Evolutionary conservation across 2,113 vertebrate species (phyloP).

Genomic region (Oceanites oceanicus): DNA sequence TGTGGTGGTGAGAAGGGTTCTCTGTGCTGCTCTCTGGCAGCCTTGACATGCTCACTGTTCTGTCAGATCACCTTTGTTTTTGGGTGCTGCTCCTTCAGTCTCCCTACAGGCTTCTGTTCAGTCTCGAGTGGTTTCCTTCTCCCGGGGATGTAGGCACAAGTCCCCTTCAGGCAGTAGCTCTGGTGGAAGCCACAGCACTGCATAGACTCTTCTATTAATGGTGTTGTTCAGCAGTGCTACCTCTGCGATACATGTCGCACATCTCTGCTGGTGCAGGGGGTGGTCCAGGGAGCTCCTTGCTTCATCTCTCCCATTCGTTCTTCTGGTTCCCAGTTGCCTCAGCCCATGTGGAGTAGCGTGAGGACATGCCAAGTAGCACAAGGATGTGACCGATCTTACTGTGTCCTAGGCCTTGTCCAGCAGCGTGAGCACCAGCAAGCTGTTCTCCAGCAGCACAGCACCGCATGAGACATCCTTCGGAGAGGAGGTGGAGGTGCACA

Average conservation of each 20-base stretch:
- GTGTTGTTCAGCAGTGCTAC: neutral
- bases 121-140: neutral
- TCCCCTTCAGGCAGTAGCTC: neutral
- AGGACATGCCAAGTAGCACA: accelerated
- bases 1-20: accelerated
- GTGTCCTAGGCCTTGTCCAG: slow-evolving; percentile 88
- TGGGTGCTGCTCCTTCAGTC: neutral
- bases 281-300: neutral
- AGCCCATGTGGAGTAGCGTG: accelerated
- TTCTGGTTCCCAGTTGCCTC: neutral
- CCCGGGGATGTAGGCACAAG: neutral
- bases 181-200: neutral
- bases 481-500: slow-evolving; percentile 98
- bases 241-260: accelerated
- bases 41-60: neutral
- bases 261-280: neutral
- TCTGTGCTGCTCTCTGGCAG: neutral
- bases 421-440: slow-evolving; percentile 97
- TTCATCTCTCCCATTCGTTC: neutral
- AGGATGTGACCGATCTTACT: neutral
- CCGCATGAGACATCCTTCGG: slow-evolving; percentile 96
- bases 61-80: neutral
- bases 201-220: neutral
- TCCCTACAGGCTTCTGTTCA: neutral
- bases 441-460: slow-evolving; percentile 97